Conservation (phyloP, 2,888 invertebrate species). For the Dasysyrphus albostriatus region DNA sequence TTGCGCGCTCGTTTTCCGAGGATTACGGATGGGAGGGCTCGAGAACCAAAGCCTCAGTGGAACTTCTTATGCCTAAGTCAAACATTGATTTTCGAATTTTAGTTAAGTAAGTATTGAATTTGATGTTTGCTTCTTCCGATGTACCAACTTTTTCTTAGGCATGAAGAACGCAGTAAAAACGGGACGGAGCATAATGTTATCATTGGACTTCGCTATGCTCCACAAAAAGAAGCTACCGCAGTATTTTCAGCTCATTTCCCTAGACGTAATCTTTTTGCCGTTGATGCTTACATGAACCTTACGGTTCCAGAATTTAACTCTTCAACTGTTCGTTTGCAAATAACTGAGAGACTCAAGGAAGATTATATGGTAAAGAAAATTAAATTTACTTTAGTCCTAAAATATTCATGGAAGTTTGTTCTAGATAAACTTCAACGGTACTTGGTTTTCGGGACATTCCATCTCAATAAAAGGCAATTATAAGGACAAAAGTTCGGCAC, state of each 20-base stretch:
- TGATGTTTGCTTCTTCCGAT: neutral
- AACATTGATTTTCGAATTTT: slow-evolving; percentile 88
- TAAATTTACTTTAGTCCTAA: neutral
- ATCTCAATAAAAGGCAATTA: slow-evolving; percentile 89
- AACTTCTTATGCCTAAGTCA: slow-evolving; percentile 87
- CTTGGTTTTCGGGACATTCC: slow-evolving; percentile 90
- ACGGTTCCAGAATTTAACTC: slow-evolving; percentile 90
- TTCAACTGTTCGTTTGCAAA: slow-evolving; percentile 87
- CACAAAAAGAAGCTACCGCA: slow-evolving; percentile 86
- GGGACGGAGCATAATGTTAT: slow-evolving; percentile 85
- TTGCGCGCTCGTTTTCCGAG: slow-evolving; percentile 86
- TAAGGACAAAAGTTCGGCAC: slow-evolving; percentile 89
- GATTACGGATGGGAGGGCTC: slow-evolving; percentile 85
- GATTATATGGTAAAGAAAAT: slow-evolving; percentile 87
- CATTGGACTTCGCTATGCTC: slow-evolving; percentile 85
- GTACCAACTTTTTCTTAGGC: slow-evolving; percentile 77
- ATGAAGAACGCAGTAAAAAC: slow-evolving; percentile 83
- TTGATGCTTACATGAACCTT: slow-evolving; percentile 89
- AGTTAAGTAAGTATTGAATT: slow-evolving; percentile 82
- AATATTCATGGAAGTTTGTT: neutral
- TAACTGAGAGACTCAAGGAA: slow-evolving; percentile 88
- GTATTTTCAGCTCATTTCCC: slow-evolving; percentile 87
- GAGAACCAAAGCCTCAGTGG: slow-evolving; percentile 86
- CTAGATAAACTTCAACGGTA: slow-evolving; percentile 89
- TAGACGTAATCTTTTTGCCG: slow-evolving; percentile 87